A percentile compares a stretch with the other conserved stretches of the same genome.
phyloP scores from a whole-genome alignment of 2,888 invertebrate genomes.

The Drosophila prolongata region DNA sequence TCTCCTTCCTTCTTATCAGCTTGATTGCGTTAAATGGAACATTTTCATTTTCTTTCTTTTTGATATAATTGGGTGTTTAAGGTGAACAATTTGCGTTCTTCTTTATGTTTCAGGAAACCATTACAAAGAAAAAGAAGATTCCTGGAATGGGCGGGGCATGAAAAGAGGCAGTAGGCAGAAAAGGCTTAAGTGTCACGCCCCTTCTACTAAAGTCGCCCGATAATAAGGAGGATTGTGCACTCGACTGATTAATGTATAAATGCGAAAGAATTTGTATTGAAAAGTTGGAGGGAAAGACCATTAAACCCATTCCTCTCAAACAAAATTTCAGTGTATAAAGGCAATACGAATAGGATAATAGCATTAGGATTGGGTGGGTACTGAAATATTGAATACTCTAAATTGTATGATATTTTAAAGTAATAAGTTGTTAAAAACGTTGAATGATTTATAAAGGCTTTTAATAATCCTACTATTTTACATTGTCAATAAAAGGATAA shows the following conservation, averaged over 20 bases:
- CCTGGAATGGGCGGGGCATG: not conserved
- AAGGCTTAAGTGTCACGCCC: constrained; percentile 57
- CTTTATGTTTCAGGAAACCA: constrained; percentile 52
- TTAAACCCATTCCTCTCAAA: not conserved
- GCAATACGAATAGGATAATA: not conserved
- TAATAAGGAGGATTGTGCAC: constrained; percentile 29
- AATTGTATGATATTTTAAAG: no score
- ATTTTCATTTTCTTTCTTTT: constrained; percentile 49
- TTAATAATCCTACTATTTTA: no score
- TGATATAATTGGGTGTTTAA: constrained; percentile 73
- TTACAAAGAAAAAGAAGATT: constrained; percentile 44
- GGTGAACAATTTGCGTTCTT: constrained; percentile 50
- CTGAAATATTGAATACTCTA: not conserved
- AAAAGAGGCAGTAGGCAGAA: constrained; percentile 26
- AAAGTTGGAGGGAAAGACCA: constrained; percentile 10
- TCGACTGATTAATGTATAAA: constrained; percentile 20
- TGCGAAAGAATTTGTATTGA: constrained; percentile 21
- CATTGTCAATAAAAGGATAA: no score
- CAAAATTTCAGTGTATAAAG: no score
- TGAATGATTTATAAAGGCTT: no score
- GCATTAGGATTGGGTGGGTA: not conserved
- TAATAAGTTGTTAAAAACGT: no score
- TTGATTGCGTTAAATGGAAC: constrained; percentile 71
- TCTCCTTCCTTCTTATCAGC: constrained; percentile 53
- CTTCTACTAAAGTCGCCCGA: constrained; percentile 8